Evolutionary conservation across 2,888 invertebrate species (phyloP).

Genomic region (Sympetrum striolatum): DNA sequence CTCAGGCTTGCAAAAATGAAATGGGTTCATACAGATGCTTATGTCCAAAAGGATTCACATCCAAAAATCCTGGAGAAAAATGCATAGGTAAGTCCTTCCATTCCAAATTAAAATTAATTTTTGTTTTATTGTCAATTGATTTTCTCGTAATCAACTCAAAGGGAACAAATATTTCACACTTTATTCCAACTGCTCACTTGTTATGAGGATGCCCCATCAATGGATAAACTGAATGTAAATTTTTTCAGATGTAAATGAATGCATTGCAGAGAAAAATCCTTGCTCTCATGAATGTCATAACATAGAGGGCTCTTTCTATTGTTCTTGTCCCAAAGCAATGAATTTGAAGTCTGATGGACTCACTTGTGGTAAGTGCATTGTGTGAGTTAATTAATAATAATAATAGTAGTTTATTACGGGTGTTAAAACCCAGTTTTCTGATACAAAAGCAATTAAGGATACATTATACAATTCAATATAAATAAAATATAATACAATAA

Average conservation of each 20-base stretch:
- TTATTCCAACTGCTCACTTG: no score
- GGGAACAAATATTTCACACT: no score
- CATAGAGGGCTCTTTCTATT: constrained; percentile 68
- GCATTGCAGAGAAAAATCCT: constrained; percentile 59
- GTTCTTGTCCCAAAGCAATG: constrained; percentile 65
- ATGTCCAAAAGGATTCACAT: constrained; percentile 65
- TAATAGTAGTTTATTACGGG: no score
- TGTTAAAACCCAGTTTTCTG: no score
- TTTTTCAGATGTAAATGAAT: constrained; percentile 64
- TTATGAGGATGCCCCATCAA: no score
- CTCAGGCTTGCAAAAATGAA: constrained; percentile 66
- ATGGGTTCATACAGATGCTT: constrained; percentile 68
- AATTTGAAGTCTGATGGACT: constrained; percentile 54
- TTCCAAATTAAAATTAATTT: neutral
- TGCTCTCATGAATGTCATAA: constrained; percentile 70
- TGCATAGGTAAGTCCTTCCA: constrained; percentile 59
- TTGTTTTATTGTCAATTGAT: neutral
- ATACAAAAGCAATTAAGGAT: no score
- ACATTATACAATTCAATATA: no score
- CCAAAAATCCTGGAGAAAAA: constrained; percentile 60
- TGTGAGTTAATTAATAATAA: constrained; percentile 49
- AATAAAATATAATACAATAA: no score
- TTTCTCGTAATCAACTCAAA: neutral
- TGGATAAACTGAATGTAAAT: neutral
- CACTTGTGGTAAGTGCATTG: constrained; percentile 53